Evolutionary conservation across 2,797 vertebrate species (phyloP).

Genomic region (Mionectes olivaceus): DNA sequence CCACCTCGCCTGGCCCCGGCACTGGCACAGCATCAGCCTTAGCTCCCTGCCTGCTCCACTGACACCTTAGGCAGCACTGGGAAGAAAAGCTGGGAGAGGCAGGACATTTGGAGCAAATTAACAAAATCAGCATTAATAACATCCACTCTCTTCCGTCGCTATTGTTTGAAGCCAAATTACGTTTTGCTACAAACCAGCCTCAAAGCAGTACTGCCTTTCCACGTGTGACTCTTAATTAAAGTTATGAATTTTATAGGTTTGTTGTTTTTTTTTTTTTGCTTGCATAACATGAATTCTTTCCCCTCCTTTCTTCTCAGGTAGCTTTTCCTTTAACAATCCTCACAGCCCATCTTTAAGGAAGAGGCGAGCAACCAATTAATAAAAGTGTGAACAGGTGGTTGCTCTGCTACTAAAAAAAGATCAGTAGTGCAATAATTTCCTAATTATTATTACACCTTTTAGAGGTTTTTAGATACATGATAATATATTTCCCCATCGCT

Average conservation of each 20-base stretch:
- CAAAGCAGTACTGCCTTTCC: constrained; percentile 47
- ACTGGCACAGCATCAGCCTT: neutral
- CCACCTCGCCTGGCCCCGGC: fast-evolving
- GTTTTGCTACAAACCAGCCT: constrained; percentile 30
- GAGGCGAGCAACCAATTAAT: constrained; percentile 64
- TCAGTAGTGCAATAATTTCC: constrained; percentile 74
- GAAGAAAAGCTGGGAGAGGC: neutral
- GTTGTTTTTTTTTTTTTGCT: neutral
- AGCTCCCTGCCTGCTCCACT: neutral
- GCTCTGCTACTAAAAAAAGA: constrained; percentile 62
- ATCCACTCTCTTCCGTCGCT: neutral
- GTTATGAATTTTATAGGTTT: constrained; percentile 32
- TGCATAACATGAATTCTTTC: constrained; percentile 23
- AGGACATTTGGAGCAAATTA: constrained; percentile 44
- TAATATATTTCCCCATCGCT: constrained; percentile 70
- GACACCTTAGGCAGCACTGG: neutral
- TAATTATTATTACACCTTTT: constrained; percentile 77
- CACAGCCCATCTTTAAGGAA: constrained; percentile 30
- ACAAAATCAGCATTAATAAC: constrained; percentile 31
- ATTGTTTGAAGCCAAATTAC: constrained; percentile 62
- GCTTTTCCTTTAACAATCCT: constrained; percentile 53
- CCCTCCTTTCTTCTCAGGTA: constrained; percentile 8
- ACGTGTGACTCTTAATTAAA: constrained; percentile 63
- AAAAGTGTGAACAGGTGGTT: constrained; percentile 74
- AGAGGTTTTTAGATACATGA: constrained; percentile 73